A percentile compares a stretch with the other conserved stretches of the same genome.
phyloP scores from a whole-genome alignment of 2,888 invertebrate genomes.

The Formica aserva region DNA sequence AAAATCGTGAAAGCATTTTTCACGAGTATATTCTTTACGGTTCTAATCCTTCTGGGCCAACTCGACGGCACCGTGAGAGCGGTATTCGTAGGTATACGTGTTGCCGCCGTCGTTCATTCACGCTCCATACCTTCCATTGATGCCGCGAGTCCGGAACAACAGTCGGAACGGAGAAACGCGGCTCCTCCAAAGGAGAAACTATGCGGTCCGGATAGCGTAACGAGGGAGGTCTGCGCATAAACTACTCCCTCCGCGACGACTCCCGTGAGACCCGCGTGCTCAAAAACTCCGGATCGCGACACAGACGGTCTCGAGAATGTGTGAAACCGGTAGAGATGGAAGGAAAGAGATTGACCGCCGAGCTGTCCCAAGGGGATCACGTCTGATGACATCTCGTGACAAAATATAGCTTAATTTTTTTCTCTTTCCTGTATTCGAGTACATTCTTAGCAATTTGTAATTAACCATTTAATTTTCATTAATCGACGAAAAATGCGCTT shows the following conservation, averaged over 20 bases:
- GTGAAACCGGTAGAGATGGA: slow-evolving; percentile 49
- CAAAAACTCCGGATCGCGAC: slow-evolving; percentile 76
- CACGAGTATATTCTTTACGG: slow-evolving; percentile 14
- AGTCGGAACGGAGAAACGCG: slow-evolving; percentile 58
- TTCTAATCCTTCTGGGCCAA: slow-evolving; percentile 21
- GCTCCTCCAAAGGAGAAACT: slow-evolving; percentile 81
- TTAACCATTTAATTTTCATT: slow-evolving; percentile 9
- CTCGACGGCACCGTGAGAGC: slow-evolving; percentile 81
- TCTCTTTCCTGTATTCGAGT: slow-evolving; percentile 24
- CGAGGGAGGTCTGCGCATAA: slow-evolving; percentile 82
- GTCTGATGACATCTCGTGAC: slow-evolving; percentile 77
- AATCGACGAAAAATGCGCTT: neutral
- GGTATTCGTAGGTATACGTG: slow-evolving; percentile 79
- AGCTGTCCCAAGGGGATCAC: slow-evolving; percentile 78
- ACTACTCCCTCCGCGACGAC: slow-evolving; percentile 68
- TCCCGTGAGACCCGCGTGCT: slow-evolving; percentile 75
- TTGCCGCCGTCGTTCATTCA: slow-evolving; percentile 81
- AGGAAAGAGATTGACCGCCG: slow-evolving; percentile 69
- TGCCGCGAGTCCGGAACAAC: slow-evolving; percentile 70
- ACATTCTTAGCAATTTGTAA: neutral
- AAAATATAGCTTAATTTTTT: slow-evolving; percentile 58
- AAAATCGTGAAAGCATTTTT: slow-evolving; percentile 3
- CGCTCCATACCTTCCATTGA: slow-evolving; percentile 84
- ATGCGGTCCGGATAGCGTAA: slow-evolving; percentile 84
- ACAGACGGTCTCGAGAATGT: slow-evolving; percentile 75